Evolutionary conservation across 2,797 vertebrate genomes (phyloP), one percentile per base, ranked within the genome.

Genomic region (Bothrops alternatus): DNA sequence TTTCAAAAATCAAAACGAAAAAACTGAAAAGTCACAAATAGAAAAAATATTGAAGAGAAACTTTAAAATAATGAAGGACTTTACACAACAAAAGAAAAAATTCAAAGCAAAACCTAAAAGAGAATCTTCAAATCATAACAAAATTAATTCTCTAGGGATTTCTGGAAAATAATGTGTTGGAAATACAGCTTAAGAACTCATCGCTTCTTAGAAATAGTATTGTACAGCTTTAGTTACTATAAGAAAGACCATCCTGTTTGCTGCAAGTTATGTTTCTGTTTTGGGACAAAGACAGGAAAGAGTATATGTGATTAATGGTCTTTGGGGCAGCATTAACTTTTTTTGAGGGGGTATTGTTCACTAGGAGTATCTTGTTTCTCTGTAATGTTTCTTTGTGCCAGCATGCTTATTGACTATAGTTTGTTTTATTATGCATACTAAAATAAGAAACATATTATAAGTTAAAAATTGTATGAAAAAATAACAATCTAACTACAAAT

Each of bases 191-290:
- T 23, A 23, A 37, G 73, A 78, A 78, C 18, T 23, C 37, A 78
- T 78, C 2, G 3, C 7, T 78, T 11, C 73, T 6, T 28, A 87
- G 85, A n/a, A 87, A 95, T 94, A 90, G 91, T 93, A 61, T 89
- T 88, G 92, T 42, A 28, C 91, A 93, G 93, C 85, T 93, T 94
- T 94, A 90, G 90, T 92, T 65, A 94, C 93, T 93, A 73, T 55
- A 93, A 65, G 6, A 93, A 87, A 89, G 14, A 69, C 73, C 20
- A n/a, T 55, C 37, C 87, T 57, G 90, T 94, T 96, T 95, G 13
- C 2, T 93, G 42, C 32, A 90, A 65, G 90, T 95, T 94, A 92
- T 91, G 93, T 91, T 95, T 78, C 58, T 89, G 58, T 47, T 92
- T 57, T 57, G 26, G n/a, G 14, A 87, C 13, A 56, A 56, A 57